Evolutionary conservation across 2,113 vertebrate genomes (phyloP).

Genomic region (Hymenochirus boettgeri): DNA sequence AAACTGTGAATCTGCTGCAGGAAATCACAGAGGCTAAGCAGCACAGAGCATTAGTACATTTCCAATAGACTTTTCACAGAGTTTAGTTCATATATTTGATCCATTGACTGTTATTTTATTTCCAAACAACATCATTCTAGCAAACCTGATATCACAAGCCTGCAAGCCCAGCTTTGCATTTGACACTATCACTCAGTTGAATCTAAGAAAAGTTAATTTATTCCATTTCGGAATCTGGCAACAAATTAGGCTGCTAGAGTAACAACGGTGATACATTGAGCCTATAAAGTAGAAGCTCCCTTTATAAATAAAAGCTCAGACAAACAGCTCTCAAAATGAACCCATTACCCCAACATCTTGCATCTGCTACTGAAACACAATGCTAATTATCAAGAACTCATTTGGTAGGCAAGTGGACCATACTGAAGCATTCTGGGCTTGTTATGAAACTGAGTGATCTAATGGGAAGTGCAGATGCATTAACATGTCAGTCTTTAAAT

Average conservation of each 20-base stretch:
- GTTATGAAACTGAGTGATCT: constrained; percentile 36
- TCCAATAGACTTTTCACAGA: background rate
- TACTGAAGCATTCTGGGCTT: constrained; percentile 33
- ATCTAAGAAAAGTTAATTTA: constrained; percentile 43
- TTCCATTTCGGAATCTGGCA: constrained; percentile 39
- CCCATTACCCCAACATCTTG: constrained; percentile 40
- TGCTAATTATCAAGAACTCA: constrained; percentile 41
- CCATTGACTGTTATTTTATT: background rate
- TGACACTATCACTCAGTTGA: constrained; percentile 29
- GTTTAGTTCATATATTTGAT: constrained; percentile 10
- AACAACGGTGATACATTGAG: constrained; percentile 40
- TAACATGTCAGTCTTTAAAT: constrained; percentile 36
- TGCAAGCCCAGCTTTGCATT: constrained; percentile 13
- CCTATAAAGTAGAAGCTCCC: constrained; percentile 37
- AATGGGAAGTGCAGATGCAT: constrained; percentile 22
- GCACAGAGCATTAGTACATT: background rate
- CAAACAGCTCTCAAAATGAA: constrained; percentile 27
- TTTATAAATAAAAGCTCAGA: constrained; percentile 32
- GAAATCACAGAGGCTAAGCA: background rate
- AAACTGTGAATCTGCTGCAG: background rate
- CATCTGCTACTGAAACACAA: constrained; percentile 37
- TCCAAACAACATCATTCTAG: background rate
- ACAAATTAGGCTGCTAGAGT: constrained; percentile 36
- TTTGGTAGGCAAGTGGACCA: constrained; percentile 39
- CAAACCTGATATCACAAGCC: constrained; percentile 30